phyloP scores from a whole-genome alignment of 1,140 invertebrate genomes.

The Nebria ingens region DNA sequence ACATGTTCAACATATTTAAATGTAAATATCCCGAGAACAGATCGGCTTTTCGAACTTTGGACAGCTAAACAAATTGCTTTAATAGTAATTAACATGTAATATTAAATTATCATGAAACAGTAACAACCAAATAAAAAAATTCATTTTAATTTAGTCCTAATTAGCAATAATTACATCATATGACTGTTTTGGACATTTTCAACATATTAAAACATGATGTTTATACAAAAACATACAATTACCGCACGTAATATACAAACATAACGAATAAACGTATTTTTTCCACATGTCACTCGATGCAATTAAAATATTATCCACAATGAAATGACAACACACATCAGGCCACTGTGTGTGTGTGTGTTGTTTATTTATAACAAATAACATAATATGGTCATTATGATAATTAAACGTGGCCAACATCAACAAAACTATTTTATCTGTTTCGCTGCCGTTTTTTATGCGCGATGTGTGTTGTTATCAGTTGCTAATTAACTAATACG shows the following conservation, averaged over 20 bases:
- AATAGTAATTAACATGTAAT: neutral
- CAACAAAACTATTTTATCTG: constrained; percentile 8
- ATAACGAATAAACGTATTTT: neutral
- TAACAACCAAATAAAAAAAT: neutral
- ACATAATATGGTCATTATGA: constrained; percentile 6
- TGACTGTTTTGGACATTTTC: neutral
- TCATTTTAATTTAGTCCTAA: constrained; percentile 1
- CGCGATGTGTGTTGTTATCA: neutral
- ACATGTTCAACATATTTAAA: neutral
- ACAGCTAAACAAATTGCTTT: neutral
- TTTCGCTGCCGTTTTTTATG: neutral
- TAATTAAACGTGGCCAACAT: constrained; percentile 5
- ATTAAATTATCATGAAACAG: neutral
- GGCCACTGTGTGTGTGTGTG: too few relatives aligned
- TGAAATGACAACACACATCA: constrained; percentile 1
- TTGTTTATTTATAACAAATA: constrained; percentile 1
- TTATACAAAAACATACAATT: neutral
- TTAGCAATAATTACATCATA: neutral
- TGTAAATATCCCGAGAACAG: neutral
- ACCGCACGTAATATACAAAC: neutral
- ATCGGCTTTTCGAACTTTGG: neutral
- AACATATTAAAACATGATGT: neutral
- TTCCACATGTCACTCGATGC: constrained; percentile 6
- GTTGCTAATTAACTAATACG: constrained; percentile 5
- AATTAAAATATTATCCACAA: neutral